Conservation (phyloP, 2,113 vertebrate species). For the Myotis davidii region DNA sequence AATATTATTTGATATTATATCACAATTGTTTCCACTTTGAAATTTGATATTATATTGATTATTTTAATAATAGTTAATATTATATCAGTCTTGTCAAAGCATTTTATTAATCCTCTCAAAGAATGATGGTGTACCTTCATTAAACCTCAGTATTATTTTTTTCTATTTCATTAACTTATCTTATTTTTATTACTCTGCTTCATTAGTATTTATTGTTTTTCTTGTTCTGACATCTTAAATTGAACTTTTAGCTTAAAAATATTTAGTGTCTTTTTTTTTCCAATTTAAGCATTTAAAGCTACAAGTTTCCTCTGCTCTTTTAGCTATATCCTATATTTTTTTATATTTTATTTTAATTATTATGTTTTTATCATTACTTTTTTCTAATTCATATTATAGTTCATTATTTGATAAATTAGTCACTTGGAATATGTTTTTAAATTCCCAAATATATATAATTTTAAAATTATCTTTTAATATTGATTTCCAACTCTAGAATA, state of each 20-base stretch:
- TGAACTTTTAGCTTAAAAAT: not conserved
- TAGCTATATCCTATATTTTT: not conserved
- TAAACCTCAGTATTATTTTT: not conserved
- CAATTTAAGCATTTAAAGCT: not conserved
- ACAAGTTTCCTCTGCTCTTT: not conserved
- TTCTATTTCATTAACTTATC: not conserved
- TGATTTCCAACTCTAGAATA: not conserved
- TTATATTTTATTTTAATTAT: not conserved
- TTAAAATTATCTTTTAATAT: not conserved
- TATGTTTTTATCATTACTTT: not conserved
- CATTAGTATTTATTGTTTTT: not conserved
- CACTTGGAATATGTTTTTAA: not conserved
- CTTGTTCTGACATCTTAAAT: not conserved
- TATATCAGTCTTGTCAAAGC: not conserved
- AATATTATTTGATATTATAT: not conserved
- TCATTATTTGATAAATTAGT: not conserved
- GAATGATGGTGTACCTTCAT: not conserved
- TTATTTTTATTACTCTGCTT: not conserved
- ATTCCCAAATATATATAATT: not conserved
- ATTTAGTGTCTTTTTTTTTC: not conserved
- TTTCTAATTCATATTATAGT: not conserved
- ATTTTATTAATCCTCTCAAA: not conserved
- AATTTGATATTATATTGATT: not conserved
- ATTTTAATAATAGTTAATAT: not conserved
- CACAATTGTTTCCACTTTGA: not conserved